Evolutionary conservation across 2,113 vertebrate genomes (phyloP), one percentile per base, ranked within the genome.

Genomic region (Corythornis vintsioides): DNA sequence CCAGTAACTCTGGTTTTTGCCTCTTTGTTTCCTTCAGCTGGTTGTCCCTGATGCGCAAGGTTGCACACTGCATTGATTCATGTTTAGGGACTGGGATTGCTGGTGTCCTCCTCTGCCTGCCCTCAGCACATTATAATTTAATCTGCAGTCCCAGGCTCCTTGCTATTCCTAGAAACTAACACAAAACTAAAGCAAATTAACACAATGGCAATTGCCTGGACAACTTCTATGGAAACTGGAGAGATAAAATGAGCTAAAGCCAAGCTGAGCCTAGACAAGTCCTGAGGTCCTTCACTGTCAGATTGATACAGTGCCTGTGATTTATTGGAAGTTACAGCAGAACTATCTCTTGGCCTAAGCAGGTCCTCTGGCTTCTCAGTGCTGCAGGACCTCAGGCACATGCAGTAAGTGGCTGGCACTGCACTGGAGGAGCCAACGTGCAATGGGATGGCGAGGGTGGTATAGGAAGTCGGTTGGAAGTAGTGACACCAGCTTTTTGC

Each of bases 31-130:
- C 35, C 45, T n/a, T 19, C 16, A 31, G 31, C 28, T 76, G 56
- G 20, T 35, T 42, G 52, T 42, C 28, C 24, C 43, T 43, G 47
- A 6, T 31, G 31, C 0, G 0, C 33, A 35, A 43, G 7, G 12
- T 7, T 24, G 19, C 19, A 35, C 10, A 1, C 9, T 56, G 26
- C 35, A 6, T 52, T 13, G 5, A n/a, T 70, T 60, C 1, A 1
- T 26, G n/a, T 35, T 15, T 26, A 18, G 14, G 48, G 43, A 6
- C 19, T 42, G 45, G 61, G n/a, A 43, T 8, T 66, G 47, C 75
- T 4, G 0, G 2, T 50, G 45, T n/a, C 63, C 35, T 64, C 48
- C 22, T 33, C 45, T 53, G 38, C 29, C 45, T 53, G 38, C 17
- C 24, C 26, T 59, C 31, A 45, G 66, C 70, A 7, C 29, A 9